These are phyloP conservation scores for Leptopilina syphax DNA, from an alignment of 2,888 invertebrate species.

Conservation along the genomic window DNA sequence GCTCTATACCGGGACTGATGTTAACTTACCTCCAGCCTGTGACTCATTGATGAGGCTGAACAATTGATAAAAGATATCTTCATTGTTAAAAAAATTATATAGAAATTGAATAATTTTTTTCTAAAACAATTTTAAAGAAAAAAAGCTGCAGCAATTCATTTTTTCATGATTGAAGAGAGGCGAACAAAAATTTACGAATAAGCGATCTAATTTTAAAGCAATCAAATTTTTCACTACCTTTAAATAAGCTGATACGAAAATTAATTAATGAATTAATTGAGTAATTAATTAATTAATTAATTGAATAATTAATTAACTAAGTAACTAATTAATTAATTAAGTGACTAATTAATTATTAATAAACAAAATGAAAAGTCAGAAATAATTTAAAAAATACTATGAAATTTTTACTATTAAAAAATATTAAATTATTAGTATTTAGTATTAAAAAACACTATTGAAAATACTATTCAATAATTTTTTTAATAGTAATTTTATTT, in stretches of 20 bases:
- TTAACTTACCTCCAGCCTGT: slow-evolving; percentile 35
- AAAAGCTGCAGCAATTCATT: background rate
- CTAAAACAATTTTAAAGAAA: background rate
- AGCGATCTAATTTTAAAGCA: background rate
- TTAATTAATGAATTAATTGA: no score
- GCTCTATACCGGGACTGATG: slow-evolving; percentile 29
- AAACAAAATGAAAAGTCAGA: no score
- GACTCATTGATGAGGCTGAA: slow-evolving; percentile 9
- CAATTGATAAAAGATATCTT: background rate
- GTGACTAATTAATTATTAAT: no score
- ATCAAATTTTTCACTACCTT: no score
- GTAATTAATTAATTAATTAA: no score
- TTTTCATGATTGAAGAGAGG: background rate
- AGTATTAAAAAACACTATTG: background rate
- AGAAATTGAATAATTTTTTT: background rate
- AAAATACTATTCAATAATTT: background rate
- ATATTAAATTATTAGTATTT: no score
- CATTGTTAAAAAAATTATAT: background rate
- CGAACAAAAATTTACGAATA: background rate
- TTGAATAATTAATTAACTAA: no score
- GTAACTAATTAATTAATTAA: no score
- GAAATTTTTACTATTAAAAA: no score
- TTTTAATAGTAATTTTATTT: background rate
- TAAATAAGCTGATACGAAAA: no score
- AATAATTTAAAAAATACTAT: no score